A percentile compares a stretch with the other conserved stretches of the same genome.
phyloP scores from a whole-genome alignment of 2,888 invertebrate genomes.

The Drosophila affinis region DNA sequence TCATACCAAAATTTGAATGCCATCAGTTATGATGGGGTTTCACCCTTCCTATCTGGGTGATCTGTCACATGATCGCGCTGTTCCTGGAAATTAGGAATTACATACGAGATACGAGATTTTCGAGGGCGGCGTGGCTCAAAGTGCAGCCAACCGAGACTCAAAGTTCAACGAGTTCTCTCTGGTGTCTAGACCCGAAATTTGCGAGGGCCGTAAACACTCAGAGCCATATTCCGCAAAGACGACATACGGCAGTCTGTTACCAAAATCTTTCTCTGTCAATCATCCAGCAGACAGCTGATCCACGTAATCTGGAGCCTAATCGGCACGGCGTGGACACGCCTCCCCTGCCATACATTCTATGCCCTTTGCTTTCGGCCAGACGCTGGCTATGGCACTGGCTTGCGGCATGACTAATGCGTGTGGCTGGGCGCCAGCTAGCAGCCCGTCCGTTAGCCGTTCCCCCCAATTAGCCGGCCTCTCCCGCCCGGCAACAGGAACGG shows the following conservation, averaged over 20 bases:
- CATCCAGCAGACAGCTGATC: constrained; percentile 42
- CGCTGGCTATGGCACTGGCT: background rate
- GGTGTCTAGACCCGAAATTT: constrained; percentile 27
- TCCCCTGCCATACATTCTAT: constrained; percentile 19
- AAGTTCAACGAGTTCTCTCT: constrained; percentile 27
- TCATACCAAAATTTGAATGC: constrained; percentile 18
- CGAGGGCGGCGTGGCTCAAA: constrained; percentile 1
- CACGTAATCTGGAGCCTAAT: constrained; percentile 15
- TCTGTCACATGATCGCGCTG: constrained; percentile 11
- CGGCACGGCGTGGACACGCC: background rate
- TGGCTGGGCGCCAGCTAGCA: background rate
- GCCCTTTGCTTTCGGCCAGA: constrained; percentile 22
- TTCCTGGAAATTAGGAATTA: constrained; percentile 26
- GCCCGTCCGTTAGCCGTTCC: constrained; percentile 4
- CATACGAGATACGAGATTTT: background rate
- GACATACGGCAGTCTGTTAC: constrained; percentile 1
- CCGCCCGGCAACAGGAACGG: constrained; percentile 35
- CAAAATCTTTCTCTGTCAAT: constrained; percentile 33
- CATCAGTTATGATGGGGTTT: background rate
- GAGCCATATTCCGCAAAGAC: constrained; percentile 9
- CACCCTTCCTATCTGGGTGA: constrained; percentile 13
- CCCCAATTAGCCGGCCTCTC: background rate
- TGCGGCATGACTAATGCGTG: constrained; percentile 44
- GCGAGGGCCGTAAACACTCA: background rate
- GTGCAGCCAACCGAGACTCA: constrained; percentile 17